Conservation (phyloP, 2,113 vertebrate species). For the Lonchura striata region DNA sequence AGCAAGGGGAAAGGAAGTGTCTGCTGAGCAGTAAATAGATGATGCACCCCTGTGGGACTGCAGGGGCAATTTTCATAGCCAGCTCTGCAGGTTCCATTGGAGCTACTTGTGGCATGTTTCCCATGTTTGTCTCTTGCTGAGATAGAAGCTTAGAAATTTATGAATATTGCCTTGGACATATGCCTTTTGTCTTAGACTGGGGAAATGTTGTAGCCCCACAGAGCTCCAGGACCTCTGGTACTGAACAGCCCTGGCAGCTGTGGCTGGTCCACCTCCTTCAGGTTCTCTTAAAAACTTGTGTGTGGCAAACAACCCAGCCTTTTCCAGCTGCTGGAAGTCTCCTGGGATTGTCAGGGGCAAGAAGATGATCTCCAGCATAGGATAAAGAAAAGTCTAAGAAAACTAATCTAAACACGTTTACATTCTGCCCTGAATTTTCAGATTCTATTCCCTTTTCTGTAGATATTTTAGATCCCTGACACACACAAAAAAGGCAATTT, state of each 20-base stretch:
- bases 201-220: background rate
- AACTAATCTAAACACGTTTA: background rate
- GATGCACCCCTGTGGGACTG: background rate
- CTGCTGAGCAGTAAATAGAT: background rate
- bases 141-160: background rate
- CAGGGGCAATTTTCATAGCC: background rate
- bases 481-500: background rate
- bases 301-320: background rate
- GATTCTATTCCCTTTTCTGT: background rate
- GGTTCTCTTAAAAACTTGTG: background rate
- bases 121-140: background rate
- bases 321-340: background rate
- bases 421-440: background rate
- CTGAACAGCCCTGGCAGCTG: fast-evolving
- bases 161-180: background rate
- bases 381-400: background rate
- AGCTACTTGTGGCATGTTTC: background rate
- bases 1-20: background rate
- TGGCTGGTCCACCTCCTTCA: background rate
- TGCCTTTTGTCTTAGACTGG: background rate
- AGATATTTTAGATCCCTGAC: background rate
- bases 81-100: background rate
- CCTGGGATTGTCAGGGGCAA: background rate
- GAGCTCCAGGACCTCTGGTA: background rate
- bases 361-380: background rate